These are phyloP conservation scores for Sorex maritimensis DNA, from an alignment of 2,797 vertebrate species.

Conservation along the genomic window DNA sequence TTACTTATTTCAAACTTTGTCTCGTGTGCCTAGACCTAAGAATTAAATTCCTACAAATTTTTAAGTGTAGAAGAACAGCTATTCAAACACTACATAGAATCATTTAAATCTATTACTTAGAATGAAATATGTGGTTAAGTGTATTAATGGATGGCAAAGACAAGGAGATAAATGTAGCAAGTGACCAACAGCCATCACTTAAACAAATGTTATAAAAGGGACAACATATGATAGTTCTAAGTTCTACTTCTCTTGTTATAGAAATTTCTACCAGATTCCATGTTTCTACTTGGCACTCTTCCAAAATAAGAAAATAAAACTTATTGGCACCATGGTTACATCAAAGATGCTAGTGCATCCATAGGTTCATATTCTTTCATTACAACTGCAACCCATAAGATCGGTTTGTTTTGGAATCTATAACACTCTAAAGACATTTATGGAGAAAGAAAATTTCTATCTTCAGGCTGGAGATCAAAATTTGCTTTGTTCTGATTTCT, in stretches of 20 bases:
- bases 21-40: neutral
- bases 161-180: neutral
- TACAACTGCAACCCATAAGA: slow-evolving; percentile 50
- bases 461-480: neutral
- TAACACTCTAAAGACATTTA: slow-evolving; percentile 23
- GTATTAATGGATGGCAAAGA: neutral
- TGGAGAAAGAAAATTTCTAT: slow-evolving; percentile 28
- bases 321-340: slow-evolving; percentile 72
- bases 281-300: slow-evolving; percentile 38
- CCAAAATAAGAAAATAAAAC: slow-evolving; percentile 72
- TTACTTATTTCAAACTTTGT: neutral
- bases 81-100: neutral
- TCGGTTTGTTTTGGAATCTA: slow-evolving; percentile 43
- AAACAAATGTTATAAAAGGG: neutral
- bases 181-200: neutral
- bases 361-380: slow-evolving; percentile 51
- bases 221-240: neutral
- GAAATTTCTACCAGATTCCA: slow-evolving; percentile 30
- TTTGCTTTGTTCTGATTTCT: slow-evolving; percentile 20
- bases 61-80: neutral
- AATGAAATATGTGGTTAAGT: slow-evolving; percentile 3
- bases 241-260: slow-evolving; percentile 28
- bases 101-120: neutral
- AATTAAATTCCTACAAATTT: neutral
- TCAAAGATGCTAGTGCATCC: slow-evolving; percentile 33